A percentile compares a stretch with the other conserved stretches of the same genome.
phyloP scores from a whole-genome alignment of 23 tunicate species.

The Halocynthia roretzi region DNA sequence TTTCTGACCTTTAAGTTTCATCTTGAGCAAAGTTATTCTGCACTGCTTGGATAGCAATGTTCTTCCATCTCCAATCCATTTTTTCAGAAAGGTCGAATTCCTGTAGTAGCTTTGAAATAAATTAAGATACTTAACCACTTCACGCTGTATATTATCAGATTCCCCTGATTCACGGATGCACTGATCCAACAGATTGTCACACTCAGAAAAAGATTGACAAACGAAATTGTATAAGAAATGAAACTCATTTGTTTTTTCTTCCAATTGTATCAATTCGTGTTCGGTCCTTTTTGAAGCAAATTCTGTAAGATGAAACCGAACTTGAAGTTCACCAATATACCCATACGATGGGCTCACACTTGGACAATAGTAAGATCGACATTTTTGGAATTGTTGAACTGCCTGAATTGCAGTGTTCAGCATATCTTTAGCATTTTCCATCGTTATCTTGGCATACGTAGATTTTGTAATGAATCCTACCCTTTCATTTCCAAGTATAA shows the following conservation, averaged over 20 bases:
- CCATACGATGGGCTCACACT: slow-evolving; percentile 29
- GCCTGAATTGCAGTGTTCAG: slow-evolving; percentile 6
- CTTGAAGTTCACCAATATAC: slow-evolving; percentile 41
- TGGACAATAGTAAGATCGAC: slow-evolving; percentile 18
- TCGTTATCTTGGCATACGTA: neutral
- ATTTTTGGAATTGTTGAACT: slow-evolving; percentile 24
- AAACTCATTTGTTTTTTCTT: neutral
- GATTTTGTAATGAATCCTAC: neutral
- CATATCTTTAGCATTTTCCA: neutral
- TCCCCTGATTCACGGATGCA: neutral
- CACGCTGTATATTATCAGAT: neutral
- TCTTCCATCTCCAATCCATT: neutral
- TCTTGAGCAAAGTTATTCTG: neutral
- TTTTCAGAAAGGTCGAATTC: neutral
- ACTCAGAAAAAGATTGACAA: slow-evolving; percentile 34
- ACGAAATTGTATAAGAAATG: slow-evolving; percentile 24
- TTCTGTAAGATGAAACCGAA: slow-evolving; percentile 32
- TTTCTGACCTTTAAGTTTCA: neutral
- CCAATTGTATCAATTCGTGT: neutral
- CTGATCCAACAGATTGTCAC: slow-evolving; percentile 34
- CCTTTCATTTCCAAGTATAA: slow-evolving; percentile 10
- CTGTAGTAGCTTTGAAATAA: neutral
- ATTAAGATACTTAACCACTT: neutral
- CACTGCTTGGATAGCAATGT: slow-evolving; percentile 7
- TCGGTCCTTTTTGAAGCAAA: neutral